A percentile compares a stretch with the other conserved stretches of the same genome.
phyloP scores from a whole-genome alignment of 1,140 invertebrate genomes.

The Cylas formicarius region DNA sequence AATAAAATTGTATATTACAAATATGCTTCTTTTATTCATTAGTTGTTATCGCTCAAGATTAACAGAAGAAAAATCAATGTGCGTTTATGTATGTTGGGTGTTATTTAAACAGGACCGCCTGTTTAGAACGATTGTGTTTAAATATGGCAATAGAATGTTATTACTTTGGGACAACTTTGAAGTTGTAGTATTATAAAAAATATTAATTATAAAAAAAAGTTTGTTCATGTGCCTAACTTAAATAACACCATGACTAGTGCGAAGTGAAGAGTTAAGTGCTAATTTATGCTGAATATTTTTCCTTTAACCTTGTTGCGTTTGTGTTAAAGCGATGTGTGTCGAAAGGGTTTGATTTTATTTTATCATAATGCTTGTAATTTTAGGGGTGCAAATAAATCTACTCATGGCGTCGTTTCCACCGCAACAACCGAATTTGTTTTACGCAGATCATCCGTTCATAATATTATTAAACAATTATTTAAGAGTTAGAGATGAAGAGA shows the following conservation, averaged over 20 bases:
- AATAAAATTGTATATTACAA: neutral
- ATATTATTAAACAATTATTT: slow-evolving; percentile 8
- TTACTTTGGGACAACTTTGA: too few relatives aligned
- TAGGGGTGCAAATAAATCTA: neutral
- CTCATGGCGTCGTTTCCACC: neutral
- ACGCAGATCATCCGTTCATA: slow-evolving; percentile 13
- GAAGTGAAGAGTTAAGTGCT: too few relatives aligned
- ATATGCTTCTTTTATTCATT: neutral
- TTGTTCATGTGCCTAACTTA: too few relatives aligned
- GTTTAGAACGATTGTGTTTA: too few relatives aligned
- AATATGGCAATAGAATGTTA: too few relatives aligned
- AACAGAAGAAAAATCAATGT: neutral
- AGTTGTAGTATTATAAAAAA: too few relatives aligned
- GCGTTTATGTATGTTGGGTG: too few relatives aligned
- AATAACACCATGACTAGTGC: too few relatives aligned
- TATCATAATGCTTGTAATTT: too few relatives aligned
- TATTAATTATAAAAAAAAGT: too few relatives aligned
- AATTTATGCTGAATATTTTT: neutral
- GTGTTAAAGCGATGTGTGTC: neutral
- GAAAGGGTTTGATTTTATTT: neutral
- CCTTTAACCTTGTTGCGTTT: neutral
- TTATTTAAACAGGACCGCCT: too few relatives aligned
- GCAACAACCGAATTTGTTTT: slow-evolving; percentile 5
- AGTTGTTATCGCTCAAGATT: neutral
- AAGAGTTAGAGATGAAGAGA: too few relatives aligned